These are phyloP conservation scores for Globodera ellingtonae DNA, from an alignment of 1,140 invertebrate species.

Conservation along the genomic window DNA sequence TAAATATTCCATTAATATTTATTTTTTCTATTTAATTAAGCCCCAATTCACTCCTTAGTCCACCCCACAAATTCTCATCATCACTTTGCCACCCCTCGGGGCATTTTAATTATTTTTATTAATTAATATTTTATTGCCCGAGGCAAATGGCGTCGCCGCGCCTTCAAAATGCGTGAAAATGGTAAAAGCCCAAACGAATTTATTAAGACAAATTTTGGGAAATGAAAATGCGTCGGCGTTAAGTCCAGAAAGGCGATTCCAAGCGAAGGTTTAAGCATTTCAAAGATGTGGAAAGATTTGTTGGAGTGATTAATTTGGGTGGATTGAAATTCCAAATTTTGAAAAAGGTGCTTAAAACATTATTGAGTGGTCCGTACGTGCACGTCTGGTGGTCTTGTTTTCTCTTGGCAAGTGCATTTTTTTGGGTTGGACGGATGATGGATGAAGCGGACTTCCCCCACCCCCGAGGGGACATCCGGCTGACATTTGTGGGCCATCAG, in stretches of 20 bases:
- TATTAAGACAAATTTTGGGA: too few species aligned
- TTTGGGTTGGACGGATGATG: neutral
- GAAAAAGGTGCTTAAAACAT: neutral
- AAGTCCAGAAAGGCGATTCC: too few species aligned
- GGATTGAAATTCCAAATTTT: too few species aligned
- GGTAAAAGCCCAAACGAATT: neutral
- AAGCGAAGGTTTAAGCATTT: too few species aligned
- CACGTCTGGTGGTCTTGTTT: neutral
- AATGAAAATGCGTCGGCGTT: too few species aligned
- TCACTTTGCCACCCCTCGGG: neutral
- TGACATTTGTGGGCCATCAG: neutral
- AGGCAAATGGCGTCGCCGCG: neutral
- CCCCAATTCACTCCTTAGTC: neutral
- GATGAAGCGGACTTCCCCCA: neutral
- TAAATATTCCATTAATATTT: neutral
- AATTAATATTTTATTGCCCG: neutral
- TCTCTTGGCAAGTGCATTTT: neutral
- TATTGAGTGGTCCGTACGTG: neutral
- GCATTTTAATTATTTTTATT: neutral
- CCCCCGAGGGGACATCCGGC: neutral
- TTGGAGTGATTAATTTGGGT: too few species aligned
- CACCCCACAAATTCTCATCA: neutral
- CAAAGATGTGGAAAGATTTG: too few species aligned
- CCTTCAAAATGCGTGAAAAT: neutral
- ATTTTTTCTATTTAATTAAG: neutral